Conservation (phyloP, 2,797 vertebrate species). For the Spinibarbus caldwelli region DNA sequence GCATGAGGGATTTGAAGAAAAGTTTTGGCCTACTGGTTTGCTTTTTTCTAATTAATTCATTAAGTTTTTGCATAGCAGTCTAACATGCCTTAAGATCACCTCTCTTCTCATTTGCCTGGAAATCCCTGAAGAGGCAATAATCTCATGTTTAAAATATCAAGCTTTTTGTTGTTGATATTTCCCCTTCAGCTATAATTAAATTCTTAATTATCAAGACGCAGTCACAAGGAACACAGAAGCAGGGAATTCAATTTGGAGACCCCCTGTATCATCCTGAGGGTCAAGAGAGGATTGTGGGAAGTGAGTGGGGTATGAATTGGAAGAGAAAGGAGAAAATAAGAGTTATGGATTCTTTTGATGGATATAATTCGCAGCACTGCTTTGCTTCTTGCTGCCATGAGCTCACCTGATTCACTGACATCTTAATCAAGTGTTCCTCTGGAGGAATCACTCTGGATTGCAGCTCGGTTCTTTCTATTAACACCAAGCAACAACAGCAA, state of each 20-base stretch:
- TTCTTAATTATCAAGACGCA: slow-evolving; percentile 75
- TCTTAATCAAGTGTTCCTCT: slow-evolving; percentile 57
- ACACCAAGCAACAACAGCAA: not conserved
- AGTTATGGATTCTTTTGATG: slow-evolving; percentile 47
- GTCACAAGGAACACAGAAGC: slow-evolving; percentile 68
- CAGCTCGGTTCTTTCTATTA: slow-evolving; percentile 1
- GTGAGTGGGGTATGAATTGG: slow-evolving; percentile 25
- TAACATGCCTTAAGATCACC: slow-evolving; percentile 67
- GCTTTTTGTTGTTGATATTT: slow-evolving; percentile 70
- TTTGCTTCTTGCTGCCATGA: slow-evolving; percentile 45
- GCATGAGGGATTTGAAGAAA: not conserved
- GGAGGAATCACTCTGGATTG: slow-evolving; percentile 21
- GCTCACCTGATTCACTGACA: slow-evolving; percentile 50
- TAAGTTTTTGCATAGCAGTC: not conserved
- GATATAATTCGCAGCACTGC: slow-evolving; percentile 42
- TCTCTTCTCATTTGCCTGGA: slow-evolving; percentile 47
- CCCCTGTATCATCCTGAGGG: slow-evolving; percentile 60
- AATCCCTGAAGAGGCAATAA: slow-evolving; percentile 51
- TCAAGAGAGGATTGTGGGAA: slow-evolving; percentile 52
- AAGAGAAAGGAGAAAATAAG: slow-evolving; percentile 45
- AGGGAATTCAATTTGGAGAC: slow-evolving; percentile 71
- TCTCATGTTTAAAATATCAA: slow-evolving; percentile 76
- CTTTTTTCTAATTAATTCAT: slow-evolving; percentile 16
- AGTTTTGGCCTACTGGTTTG: not conserved
- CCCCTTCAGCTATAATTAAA: slow-evolving; percentile 78